A percentile compares a stretch with the other conserved stretches of the same genome.
Conservation (phyloP, 2,888 invertebrate species). For the Troides helena region DNA sequence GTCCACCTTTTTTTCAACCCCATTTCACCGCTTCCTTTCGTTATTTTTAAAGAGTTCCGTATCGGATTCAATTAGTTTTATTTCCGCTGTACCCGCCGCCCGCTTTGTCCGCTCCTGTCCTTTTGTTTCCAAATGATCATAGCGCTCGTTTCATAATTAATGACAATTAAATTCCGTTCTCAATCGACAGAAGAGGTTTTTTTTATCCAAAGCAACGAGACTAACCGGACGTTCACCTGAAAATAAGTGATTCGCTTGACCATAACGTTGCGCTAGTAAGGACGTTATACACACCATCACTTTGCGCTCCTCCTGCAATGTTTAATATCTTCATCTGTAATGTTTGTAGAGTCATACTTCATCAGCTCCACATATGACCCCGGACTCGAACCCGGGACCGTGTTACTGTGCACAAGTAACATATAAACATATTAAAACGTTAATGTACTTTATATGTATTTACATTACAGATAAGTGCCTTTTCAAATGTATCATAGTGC, state of each 20-base stretch:
- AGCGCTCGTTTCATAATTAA: neutral
- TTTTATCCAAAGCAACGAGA: neutral
- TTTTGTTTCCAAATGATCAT: neutral
- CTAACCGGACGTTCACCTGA: no score
- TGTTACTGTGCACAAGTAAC: no score
- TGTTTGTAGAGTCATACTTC: no score
- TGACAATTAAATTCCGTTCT: neutral
- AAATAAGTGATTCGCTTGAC: no score
- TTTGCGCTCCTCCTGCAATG: no score
- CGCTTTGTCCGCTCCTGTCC: neutral
- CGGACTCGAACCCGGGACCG: no score
- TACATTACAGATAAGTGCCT: conserved; percentile 15
- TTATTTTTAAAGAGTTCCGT: conserved; percentile 23
- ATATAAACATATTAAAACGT: neutral
- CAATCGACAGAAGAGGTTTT: neutral
- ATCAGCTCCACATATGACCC: no score
- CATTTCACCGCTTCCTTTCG: conserved; percentile 19
- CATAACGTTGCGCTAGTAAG: no score
- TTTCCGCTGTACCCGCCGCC: neutral
- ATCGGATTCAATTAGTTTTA: conserved; percentile 26
- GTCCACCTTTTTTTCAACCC: conserved; percentile 17
- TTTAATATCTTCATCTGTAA: no score
- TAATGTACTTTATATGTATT: conserved; percentile 19
- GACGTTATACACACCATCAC: no score
- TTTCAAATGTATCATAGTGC: conserved; percentile 9